A percentile compares a stretch with the other conserved stretches of the same genome.
These are phyloP conservation scores for Microctenopoma stevenorrisi DNA, from an alignment of 2,797 vertebrate species.

Conservation along the genomic window DNA sequence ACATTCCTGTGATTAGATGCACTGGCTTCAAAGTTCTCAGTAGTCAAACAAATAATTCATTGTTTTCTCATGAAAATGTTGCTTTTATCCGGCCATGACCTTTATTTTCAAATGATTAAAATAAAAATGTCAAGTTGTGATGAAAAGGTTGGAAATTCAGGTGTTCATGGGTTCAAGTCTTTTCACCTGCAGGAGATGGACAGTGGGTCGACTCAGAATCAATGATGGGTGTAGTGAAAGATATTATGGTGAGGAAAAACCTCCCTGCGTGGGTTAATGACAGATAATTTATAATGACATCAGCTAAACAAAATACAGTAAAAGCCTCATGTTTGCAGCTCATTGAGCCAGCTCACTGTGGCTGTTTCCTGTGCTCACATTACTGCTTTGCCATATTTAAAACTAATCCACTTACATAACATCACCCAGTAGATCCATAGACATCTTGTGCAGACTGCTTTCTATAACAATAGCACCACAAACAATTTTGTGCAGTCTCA, in stretches of 20 bases:
- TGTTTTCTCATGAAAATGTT: conserved; percentile 15
- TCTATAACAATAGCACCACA: background rate
- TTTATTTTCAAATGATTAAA: background rate
- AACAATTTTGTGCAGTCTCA: background rate
- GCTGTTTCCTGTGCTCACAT: background rate
- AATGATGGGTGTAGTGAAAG: background rate
- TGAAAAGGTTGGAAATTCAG: too few species aligned
- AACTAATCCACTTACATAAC: conserved; percentile 9
- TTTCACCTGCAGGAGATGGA: background rate
- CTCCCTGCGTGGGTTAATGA: conserved; percentile 18
- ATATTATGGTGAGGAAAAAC: background rate
- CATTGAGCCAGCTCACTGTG: background rate
- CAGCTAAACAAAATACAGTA: too few species aligned
- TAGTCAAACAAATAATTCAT: conserved; percentile 34
- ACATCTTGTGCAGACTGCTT: background rate
- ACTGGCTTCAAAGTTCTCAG: conserved; percentile 20
- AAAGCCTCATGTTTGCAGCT: conserved; percentile 1
- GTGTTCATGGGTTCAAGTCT: background rate
- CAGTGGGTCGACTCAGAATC: background rate
- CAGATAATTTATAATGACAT: background rate
- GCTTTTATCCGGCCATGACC: conserved; percentile 13
- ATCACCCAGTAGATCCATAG: background rate
- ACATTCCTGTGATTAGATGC: conserved; percentile 16
- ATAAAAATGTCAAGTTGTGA: background rate
- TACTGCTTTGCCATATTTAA: background rate